phyloP scores from a whole-genome alignment of 2,888 invertebrate genomes.

The Agrochola litura region DNA sequence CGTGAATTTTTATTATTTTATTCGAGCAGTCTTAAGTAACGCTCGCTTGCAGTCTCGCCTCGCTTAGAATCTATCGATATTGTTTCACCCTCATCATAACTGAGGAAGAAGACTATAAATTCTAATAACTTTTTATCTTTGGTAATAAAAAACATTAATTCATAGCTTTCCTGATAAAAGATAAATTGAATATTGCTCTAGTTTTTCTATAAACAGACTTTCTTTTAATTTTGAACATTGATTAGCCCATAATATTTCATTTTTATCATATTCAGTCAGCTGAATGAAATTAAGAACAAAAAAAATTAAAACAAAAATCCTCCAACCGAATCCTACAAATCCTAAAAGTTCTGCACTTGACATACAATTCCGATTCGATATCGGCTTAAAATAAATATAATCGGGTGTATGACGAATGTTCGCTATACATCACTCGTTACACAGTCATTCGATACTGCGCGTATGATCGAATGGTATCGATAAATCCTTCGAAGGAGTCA shows the following conservation, averaged over 20 bases:
- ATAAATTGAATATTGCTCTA: conserved; percentile 23
- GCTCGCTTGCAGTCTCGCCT: conserved; percentile 27
- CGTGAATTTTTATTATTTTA: neutral
- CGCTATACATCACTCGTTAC: conserved; percentile 54
- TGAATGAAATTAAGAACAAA: neutral
- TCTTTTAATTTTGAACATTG: neutral
- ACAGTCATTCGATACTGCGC: conserved; percentile 57
- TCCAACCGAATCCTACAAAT: conserved; percentile 2
- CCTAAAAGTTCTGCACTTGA: conserved; percentile 39
- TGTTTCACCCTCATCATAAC: conserved; percentile 28
- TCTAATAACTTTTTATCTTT: conserved; percentile 50
- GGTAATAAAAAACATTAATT: conserved; percentile 33
- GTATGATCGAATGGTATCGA: conserved; percentile 54
- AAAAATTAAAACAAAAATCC: neutral
- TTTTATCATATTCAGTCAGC: too few species aligned
- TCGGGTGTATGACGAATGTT: conserved; percentile 54
- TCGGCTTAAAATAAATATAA: conserved; percentile 58
- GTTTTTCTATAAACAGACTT: neutral
- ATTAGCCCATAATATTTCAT: too few species aligned
- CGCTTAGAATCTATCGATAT: conserved; percentile 16
- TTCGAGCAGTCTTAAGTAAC: too few species aligned
- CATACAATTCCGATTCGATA: conserved; percentile 43
- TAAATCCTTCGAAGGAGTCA: conserved; percentile 42
- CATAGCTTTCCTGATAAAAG: conserved; percentile 14
- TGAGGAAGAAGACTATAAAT: conserved; percentile 35